Conservation (phyloP, 2,797 vertebrate genomes). For the Mus spretus region DNA sequence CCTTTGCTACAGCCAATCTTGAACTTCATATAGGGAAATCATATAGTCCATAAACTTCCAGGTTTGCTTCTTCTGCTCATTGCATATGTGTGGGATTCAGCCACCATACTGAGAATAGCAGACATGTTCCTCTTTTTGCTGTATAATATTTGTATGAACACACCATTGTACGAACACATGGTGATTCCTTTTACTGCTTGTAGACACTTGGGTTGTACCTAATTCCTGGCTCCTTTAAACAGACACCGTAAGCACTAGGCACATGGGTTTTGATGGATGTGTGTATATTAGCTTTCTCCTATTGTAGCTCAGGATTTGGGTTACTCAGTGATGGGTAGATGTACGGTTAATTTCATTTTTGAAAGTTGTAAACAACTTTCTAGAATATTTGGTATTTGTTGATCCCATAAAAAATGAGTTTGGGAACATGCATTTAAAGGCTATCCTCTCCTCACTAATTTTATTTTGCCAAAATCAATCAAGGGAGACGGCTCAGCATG, state of each 20-base stretch:
- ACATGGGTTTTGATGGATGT: not conserved
- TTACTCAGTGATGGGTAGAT: not conserved
- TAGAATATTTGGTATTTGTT: not conserved
- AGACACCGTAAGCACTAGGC: not conserved
- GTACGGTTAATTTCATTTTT: not conserved
- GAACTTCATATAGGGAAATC: not conserved
- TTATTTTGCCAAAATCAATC: not conserved
- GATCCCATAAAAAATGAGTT: not conserved
- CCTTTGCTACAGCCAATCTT: not conserved
- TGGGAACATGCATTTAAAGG: not conserved
- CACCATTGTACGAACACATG: too few species aligned
- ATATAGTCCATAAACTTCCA: not conserved
- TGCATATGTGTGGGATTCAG: not conserved
- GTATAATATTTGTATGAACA: not conserved
- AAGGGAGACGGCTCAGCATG: not conserved
- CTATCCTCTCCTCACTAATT: not conserved
- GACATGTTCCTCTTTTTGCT: not conserved
- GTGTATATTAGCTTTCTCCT: not conserved
- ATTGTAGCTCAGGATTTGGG: not conserved
- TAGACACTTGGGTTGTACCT: not conserved
- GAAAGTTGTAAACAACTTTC: not conserved
- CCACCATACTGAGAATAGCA: not conserved
- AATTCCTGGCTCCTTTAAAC: constrained; percentile 25
- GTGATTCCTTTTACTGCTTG: not conserved
- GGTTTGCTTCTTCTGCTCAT: not conserved